Evolutionary conservation across 1,140 invertebrate species (phyloP).

Genomic region (Drosophila orosa): DNA sequence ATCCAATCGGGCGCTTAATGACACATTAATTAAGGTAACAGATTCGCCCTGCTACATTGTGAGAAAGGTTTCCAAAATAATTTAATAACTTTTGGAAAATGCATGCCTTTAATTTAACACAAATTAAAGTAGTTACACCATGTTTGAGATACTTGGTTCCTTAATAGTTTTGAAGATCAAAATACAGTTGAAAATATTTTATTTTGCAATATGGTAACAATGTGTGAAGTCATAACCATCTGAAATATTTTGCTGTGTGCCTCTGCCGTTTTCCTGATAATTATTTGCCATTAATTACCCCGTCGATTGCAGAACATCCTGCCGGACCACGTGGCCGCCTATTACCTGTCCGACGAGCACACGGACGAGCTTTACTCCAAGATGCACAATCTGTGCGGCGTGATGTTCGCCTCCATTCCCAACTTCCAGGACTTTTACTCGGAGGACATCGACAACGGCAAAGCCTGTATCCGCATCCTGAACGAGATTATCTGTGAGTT

Average conservation of each 20-base stretch:
- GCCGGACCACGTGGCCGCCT: slow-evolving; percentile 97
- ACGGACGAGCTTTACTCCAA: slow-evolving; percentile 96
- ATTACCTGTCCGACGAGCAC: slow-evolving; percentile 93
- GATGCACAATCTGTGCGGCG: slow-evolving; percentile 95
- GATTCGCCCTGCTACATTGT: background rate
- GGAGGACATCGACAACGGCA: slow-evolving; percentile 97
- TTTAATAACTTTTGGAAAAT: background rate
- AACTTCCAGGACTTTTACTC: slow-evolving; percentile 99
- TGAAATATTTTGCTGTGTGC: background rate
- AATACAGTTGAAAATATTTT: background rate
- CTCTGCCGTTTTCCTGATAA: background rate
- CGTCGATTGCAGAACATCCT: slow-evolving; percentile 90
- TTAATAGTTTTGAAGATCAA: background rate
- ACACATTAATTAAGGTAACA: slow-evolving; percentile 84
- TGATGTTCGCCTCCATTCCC: slow-evolving; percentile 98
- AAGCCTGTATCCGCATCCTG: slow-evolving; percentile 98
- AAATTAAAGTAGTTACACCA: background rate
- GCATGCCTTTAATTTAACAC: background rate
- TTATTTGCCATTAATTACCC: slow-evolving; percentile 62
- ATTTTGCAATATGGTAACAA: background rate
- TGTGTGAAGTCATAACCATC: background rate
- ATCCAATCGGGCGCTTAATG: slow-evolving; percentile 84
- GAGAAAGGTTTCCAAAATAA: background rate
- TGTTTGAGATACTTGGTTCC: background rate
- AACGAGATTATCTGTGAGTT: slow-evolving; percentile 96